phyloP scores from a whole-genome alignment of 2,888 invertebrate species.

The Metallyticus violacea region DNA sequence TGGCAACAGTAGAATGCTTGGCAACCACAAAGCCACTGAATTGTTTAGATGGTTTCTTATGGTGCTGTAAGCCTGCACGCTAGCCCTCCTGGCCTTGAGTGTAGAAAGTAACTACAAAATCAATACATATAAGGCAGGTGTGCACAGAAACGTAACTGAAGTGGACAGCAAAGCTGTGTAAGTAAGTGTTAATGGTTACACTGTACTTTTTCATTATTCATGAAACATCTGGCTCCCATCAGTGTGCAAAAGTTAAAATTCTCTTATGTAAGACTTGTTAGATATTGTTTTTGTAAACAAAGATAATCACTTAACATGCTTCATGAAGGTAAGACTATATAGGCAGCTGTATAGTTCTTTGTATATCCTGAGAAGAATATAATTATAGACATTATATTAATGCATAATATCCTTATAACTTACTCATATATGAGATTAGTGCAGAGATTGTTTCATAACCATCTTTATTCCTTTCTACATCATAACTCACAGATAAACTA shows the following conservation, averaged over 20 bases:
- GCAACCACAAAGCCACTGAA: slow-evolving; percentile 5
- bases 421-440: too few relatives aligned
- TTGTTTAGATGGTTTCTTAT: not conserved
- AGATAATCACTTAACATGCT: too few relatives aligned
- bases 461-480: too few relatives aligned
- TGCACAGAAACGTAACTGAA: not conserved
- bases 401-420: not conserved
- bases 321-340: not conserved
- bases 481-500: too few relatives aligned
- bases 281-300: not conserved
- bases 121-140: not conserved
- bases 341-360: not conserved
- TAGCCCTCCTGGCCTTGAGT: not conserved
- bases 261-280: not conserved
- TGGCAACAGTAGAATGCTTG: not conserved
- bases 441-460: too few relatives aligned
- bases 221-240: not conserved
- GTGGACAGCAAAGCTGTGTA: not conserved
- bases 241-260: not conserved
- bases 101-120: not conserved
- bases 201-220: not conserved
- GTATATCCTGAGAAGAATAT: not conserved
- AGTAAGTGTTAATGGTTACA: not conserved
- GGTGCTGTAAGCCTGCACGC: not conserved
- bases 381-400: not conserved